These are phyloP conservation scores for Sipha flava DNA, from an alignment of 1,140 invertebrate species.

Conservation along the genomic window DNA sequence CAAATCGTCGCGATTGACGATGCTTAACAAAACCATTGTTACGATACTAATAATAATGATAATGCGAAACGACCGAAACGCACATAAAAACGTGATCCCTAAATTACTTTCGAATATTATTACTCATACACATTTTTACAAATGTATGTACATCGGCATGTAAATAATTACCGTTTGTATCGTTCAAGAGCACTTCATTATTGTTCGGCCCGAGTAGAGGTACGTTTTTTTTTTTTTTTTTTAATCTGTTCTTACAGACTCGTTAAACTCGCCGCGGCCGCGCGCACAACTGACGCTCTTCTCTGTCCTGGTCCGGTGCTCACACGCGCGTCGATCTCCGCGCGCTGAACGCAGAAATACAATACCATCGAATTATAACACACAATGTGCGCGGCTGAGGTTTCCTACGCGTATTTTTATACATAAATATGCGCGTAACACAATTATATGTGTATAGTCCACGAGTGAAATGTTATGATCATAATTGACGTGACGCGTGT, in stretches of 20 bases:
- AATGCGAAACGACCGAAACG: neutral
- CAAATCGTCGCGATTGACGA: neutral
- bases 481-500: neutral
- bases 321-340: neutral
- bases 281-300: no score
- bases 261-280: no score
- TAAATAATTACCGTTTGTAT: no score
- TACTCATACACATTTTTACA: no score
- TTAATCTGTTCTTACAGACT: neutral
- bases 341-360: neutral
- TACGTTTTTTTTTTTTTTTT: no score
- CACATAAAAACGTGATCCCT: neutral
- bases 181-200: neutral
- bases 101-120: neutral
- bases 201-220: neutral
- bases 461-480: neutral
- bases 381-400: neutral
- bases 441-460: neutral
- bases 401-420: neutral
- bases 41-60: neutral
- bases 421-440: neutral
- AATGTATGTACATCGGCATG: no score
- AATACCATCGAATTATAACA: neutral
- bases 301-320: no score
- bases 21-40: neutral